phyloP scores from a whole-genome alignment of 1,140 invertebrate species.

The Charaxes varanes region DNA sequence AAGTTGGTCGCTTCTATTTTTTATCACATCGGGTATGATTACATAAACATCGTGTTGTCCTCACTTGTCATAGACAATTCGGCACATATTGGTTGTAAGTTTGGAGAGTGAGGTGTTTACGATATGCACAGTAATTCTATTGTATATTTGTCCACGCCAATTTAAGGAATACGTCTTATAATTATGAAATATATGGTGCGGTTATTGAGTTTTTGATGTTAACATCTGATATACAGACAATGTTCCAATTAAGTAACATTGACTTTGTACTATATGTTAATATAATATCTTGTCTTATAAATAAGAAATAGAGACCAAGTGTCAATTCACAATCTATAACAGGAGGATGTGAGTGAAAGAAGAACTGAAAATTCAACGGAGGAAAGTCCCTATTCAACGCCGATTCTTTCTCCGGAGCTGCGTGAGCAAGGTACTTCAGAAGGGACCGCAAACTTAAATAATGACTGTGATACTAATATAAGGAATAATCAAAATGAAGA shows the following conservation, averaged over 20 bases:
- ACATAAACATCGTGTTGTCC: conserved; percentile 20
- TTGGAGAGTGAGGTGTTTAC: conserved; percentile 1
- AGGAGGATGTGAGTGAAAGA: conserved; percentile 60
- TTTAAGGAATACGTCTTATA: background rate
- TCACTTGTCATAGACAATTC: conserved; percentile 48
- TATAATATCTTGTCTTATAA: background rate
- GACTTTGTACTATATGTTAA: background rate
- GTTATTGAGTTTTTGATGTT: too few relatives aligned
- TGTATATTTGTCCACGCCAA: background rate
- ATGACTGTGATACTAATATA: conserved; percentile 69
- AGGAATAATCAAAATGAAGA: conserved; percentile 43
- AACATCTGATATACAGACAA: too few relatives aligned
- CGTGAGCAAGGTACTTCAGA: conserved; percentile 23
- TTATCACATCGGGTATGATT: conserved; percentile 12
- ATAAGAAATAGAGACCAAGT: conserved; percentile 16
- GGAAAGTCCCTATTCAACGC: conserved; percentile 45
- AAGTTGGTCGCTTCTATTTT: too few relatives aligned
- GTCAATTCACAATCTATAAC: conserved; percentile 45
- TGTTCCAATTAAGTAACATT: too few relatives aligned
- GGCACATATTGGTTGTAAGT: conserved; percentile 19
- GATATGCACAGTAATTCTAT: background rate
- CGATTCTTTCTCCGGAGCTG: conserved; percentile 39
- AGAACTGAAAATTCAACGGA: conserved; percentile 47
- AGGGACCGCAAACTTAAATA: conserved; percentile 47
- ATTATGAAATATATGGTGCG: too few relatives aligned